Evolutionary conservation across 1,140 invertebrate genomes (phyloP).

Genomic region (Neocloeon triangulifer): DNA sequence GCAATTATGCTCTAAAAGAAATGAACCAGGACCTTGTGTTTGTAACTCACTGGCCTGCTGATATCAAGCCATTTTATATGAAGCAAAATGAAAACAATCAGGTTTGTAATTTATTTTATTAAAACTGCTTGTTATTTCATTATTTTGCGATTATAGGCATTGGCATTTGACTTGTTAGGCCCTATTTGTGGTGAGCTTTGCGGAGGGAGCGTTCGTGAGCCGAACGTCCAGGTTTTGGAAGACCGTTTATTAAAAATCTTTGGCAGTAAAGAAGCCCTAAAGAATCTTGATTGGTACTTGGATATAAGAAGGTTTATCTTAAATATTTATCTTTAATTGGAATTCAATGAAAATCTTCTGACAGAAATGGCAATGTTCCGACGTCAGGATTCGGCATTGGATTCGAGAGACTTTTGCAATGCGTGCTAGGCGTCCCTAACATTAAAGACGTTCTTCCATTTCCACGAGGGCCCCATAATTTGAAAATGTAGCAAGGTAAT

Average conservation of each 20-base stretch:
- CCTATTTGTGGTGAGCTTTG: slow-evolving; percentile 78
- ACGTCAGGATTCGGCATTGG: slow-evolving; percentile 91
- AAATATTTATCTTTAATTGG: no score
- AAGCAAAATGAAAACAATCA: slow-evolving; percentile 37
- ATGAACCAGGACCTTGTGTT: slow-evolving; percentile 60
- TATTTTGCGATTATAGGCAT: slow-evolving; percentile 32
- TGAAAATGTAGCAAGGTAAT: slow-evolving; percentile 44
- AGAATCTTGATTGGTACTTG: slow-evolving; percentile 67
- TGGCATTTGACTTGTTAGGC: slow-evolving; percentile 68
- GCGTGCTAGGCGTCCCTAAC: slow-evolving; percentile 53
- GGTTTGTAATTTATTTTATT: no score
- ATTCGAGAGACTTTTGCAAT: slow-evolving; percentile 77
- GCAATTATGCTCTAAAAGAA: no score
- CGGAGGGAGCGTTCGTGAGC: slow-evolving; percentile 83
- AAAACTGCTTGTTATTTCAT: no score
- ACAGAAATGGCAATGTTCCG: slow-evolving; percentile 63
- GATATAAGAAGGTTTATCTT: slow-evolving; percentile 73
- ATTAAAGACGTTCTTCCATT: slow-evolving; percentile 91
- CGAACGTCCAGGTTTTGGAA: slow-evolving; percentile 40
- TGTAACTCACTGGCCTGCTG: slow-evolving; percentile 66
- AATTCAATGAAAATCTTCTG: no score
- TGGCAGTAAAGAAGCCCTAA: slow-evolving; percentile 12
- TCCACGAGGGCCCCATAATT: slow-evolving; percentile 78
- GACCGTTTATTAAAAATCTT: slow-evolving; percentile 13
- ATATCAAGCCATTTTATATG: slow-evolving; percentile 89